phyloP scores from a whole-genome alignment of 2,888 invertebrate species.

The Yponomeuta plumbellus region DNA sequence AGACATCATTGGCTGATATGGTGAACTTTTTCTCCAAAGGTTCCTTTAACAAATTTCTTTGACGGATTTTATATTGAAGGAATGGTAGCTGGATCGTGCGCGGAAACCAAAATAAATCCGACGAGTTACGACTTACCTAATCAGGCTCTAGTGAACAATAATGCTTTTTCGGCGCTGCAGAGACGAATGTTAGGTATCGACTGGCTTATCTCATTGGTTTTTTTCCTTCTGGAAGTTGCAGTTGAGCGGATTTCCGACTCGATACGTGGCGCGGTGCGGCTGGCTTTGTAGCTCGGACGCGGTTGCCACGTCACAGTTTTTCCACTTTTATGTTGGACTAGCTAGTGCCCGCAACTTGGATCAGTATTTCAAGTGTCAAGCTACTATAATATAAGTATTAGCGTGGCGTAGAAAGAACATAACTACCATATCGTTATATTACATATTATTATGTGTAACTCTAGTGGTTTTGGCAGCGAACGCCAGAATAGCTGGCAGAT shows the following conservation, averaged over 20 bases:
- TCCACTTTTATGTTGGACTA: background rate
- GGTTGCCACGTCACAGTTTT: background rate
- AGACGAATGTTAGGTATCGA: slow-evolving; percentile 28
- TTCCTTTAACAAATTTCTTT: background rate
- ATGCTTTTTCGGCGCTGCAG: slow-evolving; percentile 4
- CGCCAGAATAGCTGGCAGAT: too few relatives aligned
- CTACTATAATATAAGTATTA: too few relatives aligned
- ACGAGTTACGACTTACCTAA: background rate
- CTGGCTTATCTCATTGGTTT: slow-evolving; percentile 36
- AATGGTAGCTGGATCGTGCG: background rate
- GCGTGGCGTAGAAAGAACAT: too few relatives aligned
- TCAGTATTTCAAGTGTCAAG: too few relatives aligned
- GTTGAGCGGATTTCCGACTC: slow-evolving; percentile 37
- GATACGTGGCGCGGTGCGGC: slow-evolving; percentile 31
- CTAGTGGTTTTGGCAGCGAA: too few relatives aligned
- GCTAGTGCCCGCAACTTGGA: too few relatives aligned
- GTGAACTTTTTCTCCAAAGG: slow-evolving; percentile 9
- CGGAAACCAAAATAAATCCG: slow-evolving; percentile 1
- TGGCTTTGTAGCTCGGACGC: background rate
- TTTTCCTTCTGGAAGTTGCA: slow-evolving; percentile 36
- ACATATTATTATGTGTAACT: too few relatives aligned
- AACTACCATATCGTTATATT: too few relatives aligned
- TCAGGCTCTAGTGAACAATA: slow-evolving; percentile 1
- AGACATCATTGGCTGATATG: slow-evolving; percentile 28
- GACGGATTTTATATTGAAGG: background rate